Conservation (phyloP, 2,888 invertebrate genomes). For the Piscicola geometra region DNA sequence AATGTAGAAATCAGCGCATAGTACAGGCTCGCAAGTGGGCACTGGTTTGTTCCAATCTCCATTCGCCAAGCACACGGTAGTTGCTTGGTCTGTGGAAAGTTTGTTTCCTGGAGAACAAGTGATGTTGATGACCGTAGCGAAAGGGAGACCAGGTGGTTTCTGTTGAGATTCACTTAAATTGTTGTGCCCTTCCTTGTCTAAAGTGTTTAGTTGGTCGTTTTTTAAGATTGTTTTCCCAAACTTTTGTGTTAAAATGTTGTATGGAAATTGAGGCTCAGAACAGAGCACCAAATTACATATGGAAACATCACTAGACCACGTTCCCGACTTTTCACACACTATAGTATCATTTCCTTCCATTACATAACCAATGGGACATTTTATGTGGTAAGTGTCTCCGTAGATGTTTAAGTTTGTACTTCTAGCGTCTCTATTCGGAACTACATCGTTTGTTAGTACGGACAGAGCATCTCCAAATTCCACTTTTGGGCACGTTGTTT, state of each 20-base stretch:
- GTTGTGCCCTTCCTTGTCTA: too few species aligned
- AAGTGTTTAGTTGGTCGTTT: too few species aligned
- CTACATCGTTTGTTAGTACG: background rate
- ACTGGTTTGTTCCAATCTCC: background rate
- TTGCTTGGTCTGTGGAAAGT: background rate
- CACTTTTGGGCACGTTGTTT: background rate
- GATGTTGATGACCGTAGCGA: background rate
- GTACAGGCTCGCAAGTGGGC: background rate
- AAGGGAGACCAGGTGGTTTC: background rate
- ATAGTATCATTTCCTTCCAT: background rate
- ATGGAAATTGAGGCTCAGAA: background rate
- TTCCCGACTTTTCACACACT: background rate
- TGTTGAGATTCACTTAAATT: too few species aligned
- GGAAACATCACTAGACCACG: background rate
- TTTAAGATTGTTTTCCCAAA: background rate
- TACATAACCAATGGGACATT: background rate
- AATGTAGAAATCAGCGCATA: background rate
- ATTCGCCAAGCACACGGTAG: background rate
- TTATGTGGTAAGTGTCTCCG: background rate
- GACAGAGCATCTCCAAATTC: background rate
- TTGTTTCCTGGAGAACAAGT: background rate
- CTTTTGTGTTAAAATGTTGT: background rate
- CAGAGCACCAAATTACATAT: background rate
- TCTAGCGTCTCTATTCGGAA: background rate
- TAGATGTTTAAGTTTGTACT: background rate